Evolutionary conservation across 2,113 vertebrate genomes (phyloP), one percentile per base, ranked within the genome.

Genomic region (Merops nubicus): DNA sequence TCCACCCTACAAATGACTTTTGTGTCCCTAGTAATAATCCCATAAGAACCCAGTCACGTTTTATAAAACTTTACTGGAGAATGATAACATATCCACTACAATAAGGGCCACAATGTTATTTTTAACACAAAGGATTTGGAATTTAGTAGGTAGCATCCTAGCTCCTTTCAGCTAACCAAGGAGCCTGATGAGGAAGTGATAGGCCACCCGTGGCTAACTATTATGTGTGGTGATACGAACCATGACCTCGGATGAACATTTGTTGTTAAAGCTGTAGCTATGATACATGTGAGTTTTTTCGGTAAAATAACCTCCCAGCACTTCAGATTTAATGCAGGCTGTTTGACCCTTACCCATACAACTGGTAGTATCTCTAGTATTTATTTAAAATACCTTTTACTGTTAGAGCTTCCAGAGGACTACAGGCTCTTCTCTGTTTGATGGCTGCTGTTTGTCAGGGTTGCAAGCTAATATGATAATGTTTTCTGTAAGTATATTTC

Each of bases 111-210:
- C 90, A 85, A 92, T 69, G 50, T 88, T 72, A 82, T 63, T 89
- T 51, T 93, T 88, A 94, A 85, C 85, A 86, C 45, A 77, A 78
- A 96, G 15, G 51, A 82, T 92, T 91, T 95, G 68, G 38, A 73
- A 64, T 72, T 85, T 84, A 12, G 8, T 74, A 80, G 36, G 72
- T 72, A 95, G 29, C 42, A 89, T 57, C 84, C 76, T 38, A 89
- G 28, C 4, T 33, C 29, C 40, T 91, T 70, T 82, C 63, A 74
- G 45, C 50, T 79, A 90, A 70, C 45, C 59, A 72, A 68, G 31
- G 53, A 96, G 50, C 14, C 60, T 64, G 54, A 60, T 11, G 9
- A 54, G 8, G 34, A 67, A 89, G 34, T 38, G 22, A 70, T 17
- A 80, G 34, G 63, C 22, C 38, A 95, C 57, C 38, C 43, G 28